These are phyloP conservation scores for Homarus gammarus DNA, from an alignment of 2,888 invertebrate species.

Conservation along the genomic window DNA sequence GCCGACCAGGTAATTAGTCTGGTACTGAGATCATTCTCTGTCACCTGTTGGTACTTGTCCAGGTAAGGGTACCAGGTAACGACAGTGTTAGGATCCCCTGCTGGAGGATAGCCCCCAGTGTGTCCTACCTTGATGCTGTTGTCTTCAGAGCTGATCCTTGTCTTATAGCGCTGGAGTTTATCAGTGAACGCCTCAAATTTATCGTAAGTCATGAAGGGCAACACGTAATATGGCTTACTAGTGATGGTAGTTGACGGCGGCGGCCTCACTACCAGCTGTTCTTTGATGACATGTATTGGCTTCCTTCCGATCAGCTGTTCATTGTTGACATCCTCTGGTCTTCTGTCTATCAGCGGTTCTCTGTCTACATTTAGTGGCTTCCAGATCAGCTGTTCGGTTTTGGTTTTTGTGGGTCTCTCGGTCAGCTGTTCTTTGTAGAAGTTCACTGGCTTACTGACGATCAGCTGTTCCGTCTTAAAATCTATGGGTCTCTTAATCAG, in stretches of 20 bases:
- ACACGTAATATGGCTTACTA: not conserved
- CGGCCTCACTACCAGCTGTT: not conserved
- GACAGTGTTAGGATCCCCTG: not conserved
- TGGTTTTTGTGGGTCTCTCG: not conserved
- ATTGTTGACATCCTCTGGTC: no score
- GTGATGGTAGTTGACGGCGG: not conserved
- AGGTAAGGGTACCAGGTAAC: not conserved
- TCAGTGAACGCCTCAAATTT: not conserved
- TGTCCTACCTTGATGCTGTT: not conserved
- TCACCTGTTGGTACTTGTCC: not conserved
- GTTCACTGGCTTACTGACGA: no score
- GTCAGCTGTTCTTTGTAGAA: not conserved
- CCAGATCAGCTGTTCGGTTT: no score
- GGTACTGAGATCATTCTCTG: not conserved
- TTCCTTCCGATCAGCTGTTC: not conserved
- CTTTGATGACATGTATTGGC: not conserved
- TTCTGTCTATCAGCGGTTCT: no score
- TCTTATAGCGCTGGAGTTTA: not conserved
- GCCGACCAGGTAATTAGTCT: slow-evolving; percentile 11
- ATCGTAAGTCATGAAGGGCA: not conserved
- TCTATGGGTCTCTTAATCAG: no score
- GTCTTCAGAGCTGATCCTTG: not conserved
- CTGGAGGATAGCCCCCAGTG: not conserved
- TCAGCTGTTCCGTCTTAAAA: not conserved
- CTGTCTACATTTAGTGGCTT: no score